Percentiles rank a stretch among this genome's conserved stretches.
Evolutionary conservation across 2,888 invertebrate species (phyloP).

Genomic region (Heliconius cydno): DNA sequence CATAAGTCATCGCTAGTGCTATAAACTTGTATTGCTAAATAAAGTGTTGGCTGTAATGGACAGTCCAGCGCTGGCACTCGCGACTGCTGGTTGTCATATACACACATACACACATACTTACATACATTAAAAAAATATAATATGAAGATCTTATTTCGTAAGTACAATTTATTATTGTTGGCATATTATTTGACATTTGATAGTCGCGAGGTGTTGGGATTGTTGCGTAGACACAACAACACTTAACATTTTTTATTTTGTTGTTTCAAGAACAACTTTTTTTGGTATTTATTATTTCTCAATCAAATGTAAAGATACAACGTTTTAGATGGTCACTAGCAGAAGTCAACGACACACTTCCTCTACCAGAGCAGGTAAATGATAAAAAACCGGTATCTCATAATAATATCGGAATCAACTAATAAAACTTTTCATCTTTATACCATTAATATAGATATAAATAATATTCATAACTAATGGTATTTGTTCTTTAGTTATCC

Average conservation of each 20-base stretch:
- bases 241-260: too few relatives aligned
- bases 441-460: background rate
- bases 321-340: too few relatives aligned
- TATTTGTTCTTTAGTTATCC: slow-evolving; percentile 22
- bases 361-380: too few relatives aligned
- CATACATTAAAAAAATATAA: background rate
- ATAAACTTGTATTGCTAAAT: background rate
- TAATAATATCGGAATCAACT: too few relatives aligned
- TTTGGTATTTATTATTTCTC: too few relatives aligned
- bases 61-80: background rate
- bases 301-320: too few relatives aligned
- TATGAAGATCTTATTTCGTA: slow-evolving; percentile 9
- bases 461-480: background rate
- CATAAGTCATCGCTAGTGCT: background rate
- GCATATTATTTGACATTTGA: background rate
- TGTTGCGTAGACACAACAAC: too few relatives aligned
- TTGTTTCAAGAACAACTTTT: too few relatives aligned
- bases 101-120: background rate
- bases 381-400: too few relatives aligned
- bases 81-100: background rate
- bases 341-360: too few relatives aligned
- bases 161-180: background rate
- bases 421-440: too few relatives aligned
- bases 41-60: background rate
- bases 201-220: background rate